Base-by-base conservation (phyloP, 2,113 vertebrate genomes). In the Mastomys coucha region DNA sequence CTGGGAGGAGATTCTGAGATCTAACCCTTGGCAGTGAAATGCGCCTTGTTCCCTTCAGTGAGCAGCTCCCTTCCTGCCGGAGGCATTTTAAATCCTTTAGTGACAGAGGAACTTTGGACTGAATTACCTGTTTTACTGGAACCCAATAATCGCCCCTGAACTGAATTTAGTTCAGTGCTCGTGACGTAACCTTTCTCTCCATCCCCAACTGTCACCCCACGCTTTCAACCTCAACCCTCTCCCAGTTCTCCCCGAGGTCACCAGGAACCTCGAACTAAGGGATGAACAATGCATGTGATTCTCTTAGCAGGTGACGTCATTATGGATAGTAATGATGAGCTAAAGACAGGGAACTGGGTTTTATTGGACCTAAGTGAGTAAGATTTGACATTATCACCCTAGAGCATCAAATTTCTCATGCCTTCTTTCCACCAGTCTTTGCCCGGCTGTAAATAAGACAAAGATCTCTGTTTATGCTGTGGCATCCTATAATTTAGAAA, bases 1-100 rank as follows among this genome's bases (percentile, higher is more conserved):
- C 76, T 45, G 51, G 42, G 92, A 97, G 36, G 93, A 97, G 89
- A 96, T 78, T 92, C 91, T 89, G 95, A 97, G 90, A 80, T 28
- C 51, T 45, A 89, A 96, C 88, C 93, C 86, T 89, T 78, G 51
- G 33, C 84, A 91, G 7, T 3, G 5, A 98, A 97, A 93, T 89
- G 81, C n/a, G 63, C 13, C 88, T 76, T 51, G 63, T 53, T 81
- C 82, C 93, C 91, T 95, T 94, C 95, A 89, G 70, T 26, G 63
- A 95, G 87, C 92, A 95, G 76, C 97, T 91, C 91, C 95, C 20
- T 7, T 77, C 96, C 91, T 36, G 91, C 69, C 45, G 67, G 90
- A 96, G 76, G 92, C 86, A 89, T 95, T 60, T 90, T 65, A 92
- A 53, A 24, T 51, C 17, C 67, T 88, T 78, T 16, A 73, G 31